Percentiles rank a stretch among this genome's conserved stretches.
These are phyloP conservation scores for Idaea biselata DNA, from an alignment of 2,888 invertebrate genomes.

Conservation along the genomic window DNA sequence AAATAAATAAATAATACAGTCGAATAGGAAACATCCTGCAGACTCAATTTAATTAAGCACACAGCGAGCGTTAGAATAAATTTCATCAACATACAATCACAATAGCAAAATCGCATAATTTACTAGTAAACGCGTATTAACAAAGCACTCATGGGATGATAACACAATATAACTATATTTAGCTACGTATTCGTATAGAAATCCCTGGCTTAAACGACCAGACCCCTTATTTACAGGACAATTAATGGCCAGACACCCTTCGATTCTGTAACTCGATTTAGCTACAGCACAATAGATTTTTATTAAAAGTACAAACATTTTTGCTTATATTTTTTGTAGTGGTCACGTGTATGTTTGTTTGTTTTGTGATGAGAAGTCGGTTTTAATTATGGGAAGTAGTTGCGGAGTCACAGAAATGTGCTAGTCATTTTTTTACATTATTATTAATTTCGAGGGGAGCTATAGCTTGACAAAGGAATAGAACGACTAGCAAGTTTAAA, in stretches of 20 bases:
- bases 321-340: slow-evolving; percentile 35
- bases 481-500: not conserved
- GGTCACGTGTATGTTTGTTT: slow-evolving; percentile 1
- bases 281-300: slow-evolving; percentile 57
- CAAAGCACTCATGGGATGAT: slow-evolving; percentile 56
- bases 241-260: slow-evolving; percentile 74
- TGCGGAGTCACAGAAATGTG: not conserved
- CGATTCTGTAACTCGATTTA: slow-evolving; percentile 59
- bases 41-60: not conserved
- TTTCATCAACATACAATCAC: slow-evolving; percentile 1
- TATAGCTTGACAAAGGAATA: not conserved
- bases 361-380: slow-evolving; percentile 1
- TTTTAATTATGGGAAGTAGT: not conserved
- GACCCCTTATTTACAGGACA: slow-evolving; percentile 65
- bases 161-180: slow-evolving; percentile 64
- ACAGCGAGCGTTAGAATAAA: not conserved
- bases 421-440: not conserved
- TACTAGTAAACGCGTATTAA: slow-evolving; percentile 16
- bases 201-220: not conserved
- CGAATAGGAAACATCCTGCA: not conserved
- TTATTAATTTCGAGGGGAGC: not conserved
- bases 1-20: not conserved
- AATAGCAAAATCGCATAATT: not conserved
- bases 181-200: slow-evolving; percentile 1
- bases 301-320: slow-evolving; percentile 59